Base-by-base conservation (phyloP, 2,888 invertebrate genomes). In the Mythimna albipuncta region DNA sequence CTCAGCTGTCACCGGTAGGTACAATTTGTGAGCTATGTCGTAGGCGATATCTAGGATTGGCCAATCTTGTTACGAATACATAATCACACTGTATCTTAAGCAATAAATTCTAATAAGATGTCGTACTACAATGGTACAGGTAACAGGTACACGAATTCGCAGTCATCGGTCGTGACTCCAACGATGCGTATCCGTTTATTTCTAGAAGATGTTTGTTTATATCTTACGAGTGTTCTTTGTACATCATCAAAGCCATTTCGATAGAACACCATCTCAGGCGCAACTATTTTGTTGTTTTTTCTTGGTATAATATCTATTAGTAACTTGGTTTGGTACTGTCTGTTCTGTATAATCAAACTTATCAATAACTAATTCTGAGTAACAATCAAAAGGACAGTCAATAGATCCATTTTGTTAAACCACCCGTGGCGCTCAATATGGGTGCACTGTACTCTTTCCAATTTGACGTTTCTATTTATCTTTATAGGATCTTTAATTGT, bases 131-230 rank as follows among this genome's bases (percentile, higher is more conserved):
- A 68, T 76, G 55, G 52, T 64, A 35, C 68, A 69, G 63, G 64
- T 72, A 65, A 77, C 72, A 69, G 72, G 72, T 76, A 80, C 59
- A 67, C 50, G 55, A 68, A 80, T 83, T 76, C 55, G 69, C 66
- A 77, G 69, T 72, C 65, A 78, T 73, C 32, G 66, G 68, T 76
- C 75, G 67, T 79, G 73, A 64, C 65, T 75, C 64, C 84, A 85
- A 57, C 69, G 77, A 81, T 82, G 87, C 79, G 85, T 87, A 84
- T 87, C 87, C 86, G 88, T 88, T 89, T 89, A 88, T 89, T 88
- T 87, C 83, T 71, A 86, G 85, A 85, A 77, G 58, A 68, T 84
- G 84, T 82, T 86, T 91, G 90, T 91, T 91, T 91, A 90, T 85
- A 72, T 87, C 87, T 79, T 77, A 81, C 83, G 83, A 89, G 83